Percentiles rank a stretch among this genome's conserved stretches.
Evolutionary conservation across 1,140 invertebrate genomes (phyloP).

Genomic region (Caenorhabditis elegans): DNA sequence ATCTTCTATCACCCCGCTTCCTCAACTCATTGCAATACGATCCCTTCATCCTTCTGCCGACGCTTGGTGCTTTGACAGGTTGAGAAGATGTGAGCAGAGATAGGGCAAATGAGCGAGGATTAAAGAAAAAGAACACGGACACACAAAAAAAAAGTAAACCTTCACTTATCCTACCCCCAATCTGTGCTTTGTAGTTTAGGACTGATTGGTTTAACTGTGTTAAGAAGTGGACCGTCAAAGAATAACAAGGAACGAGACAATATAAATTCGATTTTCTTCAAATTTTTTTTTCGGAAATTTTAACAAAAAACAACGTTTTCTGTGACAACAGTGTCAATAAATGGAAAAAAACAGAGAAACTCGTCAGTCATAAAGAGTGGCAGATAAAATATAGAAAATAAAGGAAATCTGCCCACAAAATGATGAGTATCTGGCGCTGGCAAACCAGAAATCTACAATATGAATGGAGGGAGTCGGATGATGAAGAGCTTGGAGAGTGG

Average conservation of each 20-base stretch:
- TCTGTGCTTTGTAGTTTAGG: neutral
- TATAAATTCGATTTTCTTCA: too few species aligned
- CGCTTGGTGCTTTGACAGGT: neutral
- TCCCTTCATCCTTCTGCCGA: conserved; percentile 7
- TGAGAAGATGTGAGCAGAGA: neutral
- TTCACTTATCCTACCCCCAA: neutral
- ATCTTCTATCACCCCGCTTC: conserved; percentile 6
- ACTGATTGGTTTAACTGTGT: too few species aligned
- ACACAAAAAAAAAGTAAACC: neutral
- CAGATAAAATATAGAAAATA: neutral
- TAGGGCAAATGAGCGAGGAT: neutral
- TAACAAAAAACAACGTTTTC: neutral
- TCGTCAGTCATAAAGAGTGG: neutral
- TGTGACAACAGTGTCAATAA: conserved; percentile 1
- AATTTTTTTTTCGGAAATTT: too few species aligned
- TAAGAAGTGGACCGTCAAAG: too few species aligned
- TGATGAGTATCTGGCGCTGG: neutral
- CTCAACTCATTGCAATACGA: conserved; percentile 31
- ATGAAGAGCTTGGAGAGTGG: too few species aligned
- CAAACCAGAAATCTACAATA: neutral
- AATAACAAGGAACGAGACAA: too few species aligned
- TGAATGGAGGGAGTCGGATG: too few species aligned
- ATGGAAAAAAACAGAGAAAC: neutral
- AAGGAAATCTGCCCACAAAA: neutral
- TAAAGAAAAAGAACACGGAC: neutral